Evolutionary conservation across 2,888 invertebrate genomes (phyloP).

Genomic region (Eurois occulta): DNA sequence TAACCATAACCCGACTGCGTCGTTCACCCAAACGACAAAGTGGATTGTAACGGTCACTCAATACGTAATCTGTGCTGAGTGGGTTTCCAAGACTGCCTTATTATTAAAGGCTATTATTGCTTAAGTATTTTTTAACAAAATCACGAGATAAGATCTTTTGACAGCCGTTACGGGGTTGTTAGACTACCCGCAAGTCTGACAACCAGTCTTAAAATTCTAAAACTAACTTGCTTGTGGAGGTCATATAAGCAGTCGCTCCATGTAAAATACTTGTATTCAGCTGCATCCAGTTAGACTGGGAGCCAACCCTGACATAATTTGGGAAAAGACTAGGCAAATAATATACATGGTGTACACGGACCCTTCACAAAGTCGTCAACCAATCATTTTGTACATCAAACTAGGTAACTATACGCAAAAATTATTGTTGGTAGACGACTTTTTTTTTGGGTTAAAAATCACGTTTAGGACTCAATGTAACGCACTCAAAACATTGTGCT

Average conservation of each 20-base stretch:
- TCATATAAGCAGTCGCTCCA: background rate
- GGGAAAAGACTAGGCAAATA: background rate
- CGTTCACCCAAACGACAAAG: constrained; percentile 46
- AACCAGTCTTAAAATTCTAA: no score
- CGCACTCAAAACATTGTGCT: no score
- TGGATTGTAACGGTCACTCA: constrained; percentile 59
- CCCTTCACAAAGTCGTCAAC: no score
- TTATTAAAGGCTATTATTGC: constrained; percentile 33
- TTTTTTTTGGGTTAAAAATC: no score
- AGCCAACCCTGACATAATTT: background rate
- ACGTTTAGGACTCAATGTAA: no score
- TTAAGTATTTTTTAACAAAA: background rate
- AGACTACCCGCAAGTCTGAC: no score
- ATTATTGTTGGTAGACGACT: no score
- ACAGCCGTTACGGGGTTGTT: no score
- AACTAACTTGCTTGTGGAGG: no score
- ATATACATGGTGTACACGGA: no score
- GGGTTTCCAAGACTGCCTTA: constrained; percentile 42
- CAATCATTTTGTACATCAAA: no score
- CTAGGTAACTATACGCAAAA: no score
- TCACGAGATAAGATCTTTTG: background rate
- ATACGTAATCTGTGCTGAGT: constrained; percentile 60
- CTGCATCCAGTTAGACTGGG: background rate
- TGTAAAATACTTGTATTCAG: background rate
- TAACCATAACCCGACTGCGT: constrained; percentile 51